These are phyloP conservation scores for Blastobasis adustella DNA, from an alignment of 2,888 invertebrate genomes.

Conservation along the genomic window DNA sequence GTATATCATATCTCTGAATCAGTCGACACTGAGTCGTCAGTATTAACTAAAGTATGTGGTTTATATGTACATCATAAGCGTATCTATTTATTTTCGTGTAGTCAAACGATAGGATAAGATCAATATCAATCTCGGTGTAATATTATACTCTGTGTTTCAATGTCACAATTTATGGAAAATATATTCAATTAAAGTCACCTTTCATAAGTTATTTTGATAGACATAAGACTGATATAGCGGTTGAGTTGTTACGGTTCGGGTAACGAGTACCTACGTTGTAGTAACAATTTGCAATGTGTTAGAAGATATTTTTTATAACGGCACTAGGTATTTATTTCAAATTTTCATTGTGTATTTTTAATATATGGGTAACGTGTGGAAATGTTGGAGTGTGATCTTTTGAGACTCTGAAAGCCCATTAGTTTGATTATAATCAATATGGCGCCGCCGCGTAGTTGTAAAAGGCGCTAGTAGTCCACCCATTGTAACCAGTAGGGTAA, in stretches of 20 bases:
- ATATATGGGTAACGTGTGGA: slow-evolving; percentile 9
- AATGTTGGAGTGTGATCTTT: too few species aligned
- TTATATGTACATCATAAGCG: slow-evolving; percentile 42
- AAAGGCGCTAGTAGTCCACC: too few species aligned
- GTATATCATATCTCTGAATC: slow-evolving; percentile 66
- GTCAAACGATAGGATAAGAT: slow-evolving; percentile 48
- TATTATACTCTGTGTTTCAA: slow-evolving; percentile 33
- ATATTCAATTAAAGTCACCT: not conserved
- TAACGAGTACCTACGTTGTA: slow-evolving; percentile 1
- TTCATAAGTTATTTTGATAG: slow-evolving; percentile 31
- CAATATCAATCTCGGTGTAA: slow-evolving; percentile 45
- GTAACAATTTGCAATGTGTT: slow-evolving; percentile 24
- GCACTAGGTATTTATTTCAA: slow-evolving; percentile 42
- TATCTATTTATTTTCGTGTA: slow-evolving; percentile 50
- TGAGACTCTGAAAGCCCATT: too few species aligned
- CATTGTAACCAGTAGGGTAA: too few species aligned
- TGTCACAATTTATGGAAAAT: slow-evolving; percentile 18
- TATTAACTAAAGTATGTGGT: slow-evolving; percentile 66
- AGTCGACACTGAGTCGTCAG: slow-evolving; percentile 54
- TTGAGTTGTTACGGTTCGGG: slow-evolving; percentile 40
- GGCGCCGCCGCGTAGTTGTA: too few species aligned
- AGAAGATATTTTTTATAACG: slow-evolving; percentile 35
- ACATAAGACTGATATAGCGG: slow-evolving; percentile 66
- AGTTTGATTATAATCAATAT: too few species aligned
- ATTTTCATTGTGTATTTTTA: slow-evolving; percentile 35